Base-by-base conservation (phyloP, 2,888 invertebrate genomes). In the Trichogramma evanescens region DNA sequence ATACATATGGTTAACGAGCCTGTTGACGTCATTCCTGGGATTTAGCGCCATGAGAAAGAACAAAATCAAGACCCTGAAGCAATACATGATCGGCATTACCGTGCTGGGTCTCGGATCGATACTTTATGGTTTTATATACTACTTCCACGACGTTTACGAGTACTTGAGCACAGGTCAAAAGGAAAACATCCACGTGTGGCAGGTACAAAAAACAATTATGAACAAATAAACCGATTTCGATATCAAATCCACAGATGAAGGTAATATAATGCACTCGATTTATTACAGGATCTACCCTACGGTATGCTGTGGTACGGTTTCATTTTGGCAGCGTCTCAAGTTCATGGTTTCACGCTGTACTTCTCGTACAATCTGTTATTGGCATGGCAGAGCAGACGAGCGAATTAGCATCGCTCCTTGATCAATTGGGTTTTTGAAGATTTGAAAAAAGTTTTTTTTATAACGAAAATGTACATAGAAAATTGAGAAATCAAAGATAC, bases 251-350 rank as follows among this genome's bases (percentile, higher is more conserved):
- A 56, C 45, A 13, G n/a, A 52, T 64, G 54, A 57, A 55, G 52
- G 50, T 52, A 6, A 50, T 59, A n/a, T 13, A 54, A 41, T 38
- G 39, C 61, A 64, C 54, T 62, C 63, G 78, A 62, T 57, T 58
- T 38, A 59, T 80, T 85, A 62, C 81, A 93, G 91, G 91, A 88
- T 10, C 89, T 91, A 76, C 95, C 96, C 0, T 92, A 95, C 74
- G 94, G 93, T 10, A 81, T 95, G 40, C 82, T 96, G 63, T 95
- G 95, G 95, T 94, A 93, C 77, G 89, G 89, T 62, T 96, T 95
- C 78, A 86, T 95, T 65, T 80, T 92, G 51, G 80, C 92, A 8
- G 93, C 91, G 5, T 83, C 91, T 48, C 96, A 97, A 82, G 88
- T 96, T 56, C 95, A 95, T 77, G 83, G 86, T 66, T 93, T 93